phyloP scores from a whole-genome alignment of 2,113 vertebrate genomes.

The Sylvia atricapilla region DNA sequence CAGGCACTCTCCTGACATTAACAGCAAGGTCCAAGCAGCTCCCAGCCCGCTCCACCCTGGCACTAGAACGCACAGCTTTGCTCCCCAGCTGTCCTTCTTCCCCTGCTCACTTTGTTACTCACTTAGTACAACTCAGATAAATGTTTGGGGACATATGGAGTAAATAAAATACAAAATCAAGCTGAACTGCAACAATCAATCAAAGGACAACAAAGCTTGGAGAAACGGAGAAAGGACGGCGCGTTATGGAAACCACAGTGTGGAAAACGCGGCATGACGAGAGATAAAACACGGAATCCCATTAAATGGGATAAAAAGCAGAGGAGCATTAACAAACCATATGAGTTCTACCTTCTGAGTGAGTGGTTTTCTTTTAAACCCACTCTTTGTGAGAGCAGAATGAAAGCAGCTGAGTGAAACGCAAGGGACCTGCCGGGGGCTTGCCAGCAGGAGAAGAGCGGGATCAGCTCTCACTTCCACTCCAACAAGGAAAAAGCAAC shows the following conservation, averaged over 20 bases:
- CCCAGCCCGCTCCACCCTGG: not conserved
- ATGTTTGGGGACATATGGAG: not conserved
- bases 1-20: rapidly evolving
- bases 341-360: not conserved
- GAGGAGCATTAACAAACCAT: not conserved
- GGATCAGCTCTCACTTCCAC: not conserved
- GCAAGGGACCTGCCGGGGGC: rapidly evolving
- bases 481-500: not conserved
- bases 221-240: not conserved
- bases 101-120: not conserved
- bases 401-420: not conserved
- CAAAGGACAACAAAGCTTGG: not conserved
- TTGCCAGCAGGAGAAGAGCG: not conserved
- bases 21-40: not conserved
- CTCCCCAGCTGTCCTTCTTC: not conserved
- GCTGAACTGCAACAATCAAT: not conserved
- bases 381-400: not conserved
- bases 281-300: conserved; percentile 18
- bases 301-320: not conserved
- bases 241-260: not conserved
- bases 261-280: not conserved
- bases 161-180: not conserved
- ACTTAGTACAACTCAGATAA: not conserved
- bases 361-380: not conserved
- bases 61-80: not conserved